Percentiles rank a stretch among this genome's conserved stretches.
phyloP scores from a whole-genome alignment of 2,113 vertebrate genomes.

The Hemicordylus capensis region DNA sequence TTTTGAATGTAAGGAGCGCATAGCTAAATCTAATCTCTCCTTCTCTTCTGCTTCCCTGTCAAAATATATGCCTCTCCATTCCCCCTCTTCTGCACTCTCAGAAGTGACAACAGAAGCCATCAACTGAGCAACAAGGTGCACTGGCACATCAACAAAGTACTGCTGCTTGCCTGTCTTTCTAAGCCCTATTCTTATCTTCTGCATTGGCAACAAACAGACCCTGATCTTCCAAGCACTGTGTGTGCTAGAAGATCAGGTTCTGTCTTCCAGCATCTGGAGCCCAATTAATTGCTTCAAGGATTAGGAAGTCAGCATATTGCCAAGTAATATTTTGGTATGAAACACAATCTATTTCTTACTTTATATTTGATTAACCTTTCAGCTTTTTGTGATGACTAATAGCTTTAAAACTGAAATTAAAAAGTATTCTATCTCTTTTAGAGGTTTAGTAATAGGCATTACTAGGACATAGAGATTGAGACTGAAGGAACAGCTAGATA shows the following conservation, averaged over 20 bases:
- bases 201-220: background rate
- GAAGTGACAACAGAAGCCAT: background rate
- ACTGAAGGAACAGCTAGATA: background rate
- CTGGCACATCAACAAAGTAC: background rate
- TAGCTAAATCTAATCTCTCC: background rate
- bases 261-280: too few relatives aligned
- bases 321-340: constrained; percentile 36
- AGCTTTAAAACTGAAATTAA: background rate
- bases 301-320: background rate
- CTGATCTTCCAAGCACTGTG: background rate
- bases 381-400: constrained; percentile 38
- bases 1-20: too few relatives aligned
- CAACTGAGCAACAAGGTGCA: background rate
- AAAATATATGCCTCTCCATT: background rate
- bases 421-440: constrained; percentile 38
- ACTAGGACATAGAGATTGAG: constrained; percentile 20
- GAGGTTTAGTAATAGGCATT: constrained; percentile 29
- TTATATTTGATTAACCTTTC: constrained; percentile 24
- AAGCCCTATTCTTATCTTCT: background rate
- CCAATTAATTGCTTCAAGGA: background rate
- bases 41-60: background rate
- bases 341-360: constrained; percentile 28
- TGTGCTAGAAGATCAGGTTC: too few relatives aligned
- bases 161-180: background rate
- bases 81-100: background rate